These are phyloP conservation scores for Sterna hirundo DNA, from an alignment of 2,113 vertebrate genomes.

Conservation along the genomic window DNA sequence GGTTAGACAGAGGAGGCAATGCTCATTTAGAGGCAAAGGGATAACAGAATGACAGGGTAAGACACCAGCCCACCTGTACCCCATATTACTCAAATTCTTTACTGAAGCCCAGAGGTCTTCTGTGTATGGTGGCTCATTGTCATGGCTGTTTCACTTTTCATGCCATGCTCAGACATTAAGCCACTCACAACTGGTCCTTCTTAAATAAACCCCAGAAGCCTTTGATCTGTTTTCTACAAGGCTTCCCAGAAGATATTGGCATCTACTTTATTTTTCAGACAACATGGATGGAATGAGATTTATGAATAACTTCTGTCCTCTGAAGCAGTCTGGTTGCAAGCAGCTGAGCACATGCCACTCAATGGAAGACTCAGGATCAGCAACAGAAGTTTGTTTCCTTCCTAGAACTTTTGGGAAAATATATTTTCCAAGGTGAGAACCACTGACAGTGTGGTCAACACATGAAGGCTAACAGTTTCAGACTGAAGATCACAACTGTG, in stretches of 20 bases:
- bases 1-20: background rate
- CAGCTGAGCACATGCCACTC: conserved; percentile 30
- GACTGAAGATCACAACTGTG: background rate
- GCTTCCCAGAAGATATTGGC: conserved; percentile 26
- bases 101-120: background rate
- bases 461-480: background rate
- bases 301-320: conserved; percentile 50
- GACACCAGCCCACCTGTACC: conserved; percentile 7
- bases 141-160: conserved; percentile 43
- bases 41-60: conserved; percentile 1
- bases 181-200: conserved; percentile 57
- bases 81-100: conserved; percentile 20
- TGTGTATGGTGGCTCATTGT: background rate
- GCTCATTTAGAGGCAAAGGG: background rate
- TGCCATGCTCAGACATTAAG: conserved; percentile 19
- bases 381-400: background rate
- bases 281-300: conserved; percentile 26
- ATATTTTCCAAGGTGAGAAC: background rate
- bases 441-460: background rate
- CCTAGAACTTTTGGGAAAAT: background rate
- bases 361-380: background rate
- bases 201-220: conserved; percentile 52
- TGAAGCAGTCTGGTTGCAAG: background rate
- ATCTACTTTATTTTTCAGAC: conserved; percentile 54
- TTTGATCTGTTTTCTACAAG: conserved; percentile 54